Evolutionary conservation across 2,888 invertebrate genomes (phyloP).

Genomic region (Junonia oenone): DNA sequence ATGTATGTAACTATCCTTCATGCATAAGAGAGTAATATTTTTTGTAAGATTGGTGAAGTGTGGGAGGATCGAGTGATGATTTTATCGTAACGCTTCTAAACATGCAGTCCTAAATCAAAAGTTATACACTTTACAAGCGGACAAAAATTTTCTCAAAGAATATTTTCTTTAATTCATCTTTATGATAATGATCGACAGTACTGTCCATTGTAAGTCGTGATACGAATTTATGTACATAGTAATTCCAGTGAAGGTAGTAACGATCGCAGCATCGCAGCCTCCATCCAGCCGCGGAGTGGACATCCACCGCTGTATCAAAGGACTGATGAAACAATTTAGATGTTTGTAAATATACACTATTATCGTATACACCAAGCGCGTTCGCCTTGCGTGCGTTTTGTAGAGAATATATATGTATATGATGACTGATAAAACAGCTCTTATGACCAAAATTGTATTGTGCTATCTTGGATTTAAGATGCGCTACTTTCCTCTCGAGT

Average conservation of each 20-base stretch:
- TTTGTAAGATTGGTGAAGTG: neutral
- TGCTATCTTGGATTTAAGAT: slow-evolving; percentile 6
- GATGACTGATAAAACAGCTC: slow-evolving; percentile 17
- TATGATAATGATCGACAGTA: neutral
- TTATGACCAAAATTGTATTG: slow-evolving; percentile 22
- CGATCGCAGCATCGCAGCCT: neutral
- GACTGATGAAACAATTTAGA: slow-evolving; percentile 27
- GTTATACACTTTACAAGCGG: neutral
- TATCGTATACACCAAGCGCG: slow-evolving; percentile 11
- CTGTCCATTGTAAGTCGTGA: neutral
- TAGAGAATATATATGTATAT: slow-evolving; percentile 25
- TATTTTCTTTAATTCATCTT: neutral
- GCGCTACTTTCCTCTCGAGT: slow-evolving; percentile 1
- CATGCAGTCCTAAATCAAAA: neutral
- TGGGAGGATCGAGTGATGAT: neutral
- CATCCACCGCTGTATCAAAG: neutral
- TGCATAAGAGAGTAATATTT: neutral
- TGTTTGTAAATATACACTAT: slow-evolving; percentile 35
- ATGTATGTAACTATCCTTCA: neutral
- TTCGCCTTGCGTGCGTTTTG: slow-evolving; percentile 25
- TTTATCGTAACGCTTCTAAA: neutral
- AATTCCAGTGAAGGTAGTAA: neutral
- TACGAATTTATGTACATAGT: neutral
- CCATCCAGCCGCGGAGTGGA: neutral
- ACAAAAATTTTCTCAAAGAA: neutral